phyloP scores from a whole-genome alignment of 2,888 invertebrate species.

The Ypsolopha sequella region DNA sequence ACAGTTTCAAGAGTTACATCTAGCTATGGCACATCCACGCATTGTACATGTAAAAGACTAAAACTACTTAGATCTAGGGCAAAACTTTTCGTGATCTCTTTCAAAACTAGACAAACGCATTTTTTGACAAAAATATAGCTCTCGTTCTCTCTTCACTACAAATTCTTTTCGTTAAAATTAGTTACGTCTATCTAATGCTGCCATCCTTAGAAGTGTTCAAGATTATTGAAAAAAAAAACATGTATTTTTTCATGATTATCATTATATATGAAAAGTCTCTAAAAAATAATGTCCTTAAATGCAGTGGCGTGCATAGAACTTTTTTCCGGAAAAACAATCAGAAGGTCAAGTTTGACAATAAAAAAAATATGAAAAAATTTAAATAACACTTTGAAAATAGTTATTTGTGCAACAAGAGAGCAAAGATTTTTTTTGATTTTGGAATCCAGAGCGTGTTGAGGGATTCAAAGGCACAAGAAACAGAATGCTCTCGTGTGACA shows the following conservation, averaged over 20 bases:
- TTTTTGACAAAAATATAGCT: constrained; percentile 55
- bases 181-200: constrained; percentile 44
- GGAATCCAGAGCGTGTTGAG: too few species aligned
- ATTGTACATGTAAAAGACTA: constrained; percentile 6
- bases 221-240: neutral
- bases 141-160: constrained; percentile 33
- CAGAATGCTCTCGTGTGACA: too few species aligned
- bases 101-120: constrained; percentile 29
- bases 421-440: too few species aligned
- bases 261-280: constrained; percentile 6
- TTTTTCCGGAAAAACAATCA: too few species aligned
- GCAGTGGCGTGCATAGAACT: too few species aligned
- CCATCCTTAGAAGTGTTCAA: neutral
- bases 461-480: too few species aligned
- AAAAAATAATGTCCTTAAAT: too few species aligned
- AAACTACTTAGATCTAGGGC: constrained; percentile 23
- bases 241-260: neutral
- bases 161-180: constrained; percentile 36
- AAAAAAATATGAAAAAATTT: too few species aligned
- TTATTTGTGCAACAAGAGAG: too few species aligned
- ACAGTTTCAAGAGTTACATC: constrained; percentile 11
- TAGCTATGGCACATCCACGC: constrained; percentile 28
- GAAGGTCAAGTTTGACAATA: too few species aligned
- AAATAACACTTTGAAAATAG: too few species aligned
- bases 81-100: constrained; percentile 35